A percentile compares a stretch with the other conserved stretches of the same genome.
Evolutionary conservation across 2,888 invertebrate species (phyloP).

Genomic region (Agrotis exclamationis): DNA sequence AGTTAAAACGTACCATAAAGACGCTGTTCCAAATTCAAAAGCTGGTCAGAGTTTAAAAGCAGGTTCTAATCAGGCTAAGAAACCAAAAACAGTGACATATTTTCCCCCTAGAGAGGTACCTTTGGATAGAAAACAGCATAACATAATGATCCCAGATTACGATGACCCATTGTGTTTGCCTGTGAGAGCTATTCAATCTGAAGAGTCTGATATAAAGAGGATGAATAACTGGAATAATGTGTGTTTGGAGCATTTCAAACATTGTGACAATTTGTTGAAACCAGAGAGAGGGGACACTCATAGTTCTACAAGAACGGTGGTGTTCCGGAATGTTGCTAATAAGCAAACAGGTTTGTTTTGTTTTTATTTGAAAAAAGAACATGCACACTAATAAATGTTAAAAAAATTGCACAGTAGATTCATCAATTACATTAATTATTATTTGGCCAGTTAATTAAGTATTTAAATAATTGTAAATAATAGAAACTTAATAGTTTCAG

Average conservation of each 20-base stretch:
- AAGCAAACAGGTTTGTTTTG: conserved; percentile 76
- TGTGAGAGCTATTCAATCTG: conserved; percentile 76
- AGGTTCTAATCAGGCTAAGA: conserved; percentile 18
- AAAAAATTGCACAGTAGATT: too few species aligned
- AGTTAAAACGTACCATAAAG: conserved; percentile 59
- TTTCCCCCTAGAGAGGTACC: conserved; percentile 51
- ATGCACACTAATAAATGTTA: too few species aligned
- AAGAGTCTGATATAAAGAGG: conserved; percentile 73
- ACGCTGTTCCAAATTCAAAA: conserved; percentile 41
- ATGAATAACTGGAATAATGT: conserved; percentile 83
- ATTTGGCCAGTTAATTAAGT: too few species aligned
- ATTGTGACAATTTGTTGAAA: conserved; percentile 73
- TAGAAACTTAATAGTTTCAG: too few species aligned
- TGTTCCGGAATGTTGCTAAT: conserved; percentile 80
- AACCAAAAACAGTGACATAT: conserved; percentile 17
- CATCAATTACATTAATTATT: too few species aligned
- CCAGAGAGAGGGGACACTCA: conserved; percentile 74
- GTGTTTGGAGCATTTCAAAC: conserved; percentile 81
- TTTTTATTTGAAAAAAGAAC: neutral
- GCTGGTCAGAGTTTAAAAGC: conserved; percentile 8
- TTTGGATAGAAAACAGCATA: conserved; percentile 68
- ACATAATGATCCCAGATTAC: conserved; percentile 83
- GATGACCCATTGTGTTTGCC: conserved; percentile 86
- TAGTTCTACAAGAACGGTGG: conserved; percentile 77
- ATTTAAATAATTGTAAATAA: too few species aligned